A percentile compares a stretch with the other conserved stretches of the same genome.
phyloP scores from a whole-genome alignment of 2,888 invertebrate genomes.

The Tachina grossa region DNA sequence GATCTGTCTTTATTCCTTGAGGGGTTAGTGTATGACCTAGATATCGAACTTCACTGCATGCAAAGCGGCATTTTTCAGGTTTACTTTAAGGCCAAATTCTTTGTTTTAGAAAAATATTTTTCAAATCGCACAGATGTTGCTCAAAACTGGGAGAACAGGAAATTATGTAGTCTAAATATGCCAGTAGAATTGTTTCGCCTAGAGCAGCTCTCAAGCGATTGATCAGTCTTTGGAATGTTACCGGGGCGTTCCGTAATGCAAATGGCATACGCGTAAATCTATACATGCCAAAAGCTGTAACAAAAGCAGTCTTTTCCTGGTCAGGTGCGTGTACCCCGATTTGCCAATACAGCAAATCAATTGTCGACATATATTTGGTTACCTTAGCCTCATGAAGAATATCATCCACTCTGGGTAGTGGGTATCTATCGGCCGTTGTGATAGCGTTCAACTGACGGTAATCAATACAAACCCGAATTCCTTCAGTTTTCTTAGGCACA shows the following conservation, averaged over 20 bases:
- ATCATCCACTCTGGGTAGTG: constrained; percentile 56
- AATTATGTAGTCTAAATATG: constrained; percentile 65
- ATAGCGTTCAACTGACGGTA: constrained; percentile 69
- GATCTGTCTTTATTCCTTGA: constrained; percentile 72
- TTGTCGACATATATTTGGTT: constrained; percentile 61
- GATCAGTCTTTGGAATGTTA: constrained; percentile 67
- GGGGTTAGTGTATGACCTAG: constrained; percentile 43
- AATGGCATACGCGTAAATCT: constrained; percentile 69
- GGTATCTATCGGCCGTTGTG: constrained; percentile 18
- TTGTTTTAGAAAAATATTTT: constrained; percentile 15
- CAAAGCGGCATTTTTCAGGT: constrained; percentile 39
- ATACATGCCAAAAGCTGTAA: constrained; percentile 68
- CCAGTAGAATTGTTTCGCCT: constrained; percentile 67
- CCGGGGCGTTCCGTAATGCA: constrained; percentile 67
- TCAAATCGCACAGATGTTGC: neutral
- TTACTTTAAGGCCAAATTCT: constrained; percentile 42
- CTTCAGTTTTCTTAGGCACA: constrained; percentile 78
- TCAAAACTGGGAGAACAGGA: neutral
- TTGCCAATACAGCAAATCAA: constrained; percentile 68
- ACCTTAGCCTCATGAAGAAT: constrained; percentile 59
- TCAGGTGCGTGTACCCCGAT: constrained; percentile 55
- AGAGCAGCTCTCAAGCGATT: no score
- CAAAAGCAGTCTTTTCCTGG: constrained; percentile 67
- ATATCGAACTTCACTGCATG: constrained; percentile 54
- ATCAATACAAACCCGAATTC: constrained; percentile 77